phyloP scores from a whole-genome alignment of 30 jellyfish, hydroid and myxozoan species.

The Aurelia aurita complex sp. Pacific region DNA sequence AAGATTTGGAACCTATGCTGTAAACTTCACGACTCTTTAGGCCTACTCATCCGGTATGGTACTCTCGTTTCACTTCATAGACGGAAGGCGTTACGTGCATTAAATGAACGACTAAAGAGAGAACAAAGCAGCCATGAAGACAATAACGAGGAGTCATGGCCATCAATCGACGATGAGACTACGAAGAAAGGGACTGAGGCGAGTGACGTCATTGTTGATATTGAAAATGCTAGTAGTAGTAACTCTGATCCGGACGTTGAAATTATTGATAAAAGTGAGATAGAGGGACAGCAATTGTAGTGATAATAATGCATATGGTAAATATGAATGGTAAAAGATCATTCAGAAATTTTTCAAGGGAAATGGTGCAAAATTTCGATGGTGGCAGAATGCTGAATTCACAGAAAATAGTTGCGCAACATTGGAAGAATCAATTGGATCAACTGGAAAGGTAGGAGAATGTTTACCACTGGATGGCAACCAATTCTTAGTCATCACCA shows the following conservation, averaged over 20 bases:
- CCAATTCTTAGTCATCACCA: no score
- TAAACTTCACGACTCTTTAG: no score
- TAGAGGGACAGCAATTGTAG: slow-evolving; percentile 15
- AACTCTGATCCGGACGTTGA: slow-evolving; percentile 46
- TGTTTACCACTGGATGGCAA: no score
- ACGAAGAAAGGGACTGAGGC: slow-evolving; percentile 22
- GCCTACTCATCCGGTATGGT: no score
- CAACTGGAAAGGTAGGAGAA: no score
- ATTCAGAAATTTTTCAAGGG: no score
- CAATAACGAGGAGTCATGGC: slow-evolving; percentile 86
- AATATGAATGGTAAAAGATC: no score
- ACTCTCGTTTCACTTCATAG: slow-evolving; percentile 32
- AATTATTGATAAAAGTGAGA: slow-evolving; percentile 46
- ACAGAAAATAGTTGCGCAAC: no score
- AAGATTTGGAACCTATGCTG: no score
- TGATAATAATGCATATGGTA: not conserved
- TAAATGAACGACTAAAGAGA: slow-evolving; percentile 83
- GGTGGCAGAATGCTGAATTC: no score
- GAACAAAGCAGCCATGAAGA: slow-evolving; percentile 60
- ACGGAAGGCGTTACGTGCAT: slow-evolving; percentile 97
- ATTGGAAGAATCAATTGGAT: no score
- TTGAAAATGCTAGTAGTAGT: slow-evolving; percentile 29
- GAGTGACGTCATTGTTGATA: slow-evolving; percentile 12
- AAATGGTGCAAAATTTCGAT: no score
- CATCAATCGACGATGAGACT: slow-evolving; percentile 88